Evolutionary conservation across 2,797 vertebrate genomes (phyloP), one percentile per base, ranked within the genome.

Genomic region (Aeoliscus strigatus): DNA sequence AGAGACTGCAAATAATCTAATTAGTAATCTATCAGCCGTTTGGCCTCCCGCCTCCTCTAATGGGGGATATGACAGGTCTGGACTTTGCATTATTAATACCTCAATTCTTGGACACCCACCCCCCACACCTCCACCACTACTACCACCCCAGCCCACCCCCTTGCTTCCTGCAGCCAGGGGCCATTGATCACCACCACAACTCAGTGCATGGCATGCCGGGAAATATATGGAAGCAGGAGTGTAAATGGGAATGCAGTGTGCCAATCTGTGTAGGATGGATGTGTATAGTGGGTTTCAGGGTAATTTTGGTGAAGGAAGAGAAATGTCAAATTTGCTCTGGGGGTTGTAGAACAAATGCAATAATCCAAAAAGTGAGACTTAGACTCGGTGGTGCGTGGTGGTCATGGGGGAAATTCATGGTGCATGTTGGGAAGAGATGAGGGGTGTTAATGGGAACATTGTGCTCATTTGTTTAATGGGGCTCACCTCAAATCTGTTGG

Each of bases 1-100:
- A 83, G 80, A 79, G 63, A 64, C 41, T 6, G 65, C 74, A 83
- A 86, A 89, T 89, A 87, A 88, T 90, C 84, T 82, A 87, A 89
- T 89, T 86, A 88, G 79, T 77, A 77, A 90, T 90, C 84, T 83
- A 84, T 88, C 86, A 87, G 79, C 73, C 73, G 18, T 59, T 51
- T 64, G 55, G 44, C 77, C 70, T 62, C 70, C 73, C 32, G 68
- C 70, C 66, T 77, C 68, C 57, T 66, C 57, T 88, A 89, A 88
- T 89, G 77, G 85, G 70, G 76, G 79, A 73, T 84, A 85, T 86
- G 85, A 86, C 83, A 81, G 77, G 65, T 54, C 58, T 51, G 43
- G 70, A 67, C 59, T 54, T 62, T 90, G 82, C 77, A 89, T 90
- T 89, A 89, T 89, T 89, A 87, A 89, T 88, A 72, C 70, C 78